Evolutionary conservation across 2,113 vertebrate species (phyloP).

Genomic region (Misgurnus mizolepis): DNA sequence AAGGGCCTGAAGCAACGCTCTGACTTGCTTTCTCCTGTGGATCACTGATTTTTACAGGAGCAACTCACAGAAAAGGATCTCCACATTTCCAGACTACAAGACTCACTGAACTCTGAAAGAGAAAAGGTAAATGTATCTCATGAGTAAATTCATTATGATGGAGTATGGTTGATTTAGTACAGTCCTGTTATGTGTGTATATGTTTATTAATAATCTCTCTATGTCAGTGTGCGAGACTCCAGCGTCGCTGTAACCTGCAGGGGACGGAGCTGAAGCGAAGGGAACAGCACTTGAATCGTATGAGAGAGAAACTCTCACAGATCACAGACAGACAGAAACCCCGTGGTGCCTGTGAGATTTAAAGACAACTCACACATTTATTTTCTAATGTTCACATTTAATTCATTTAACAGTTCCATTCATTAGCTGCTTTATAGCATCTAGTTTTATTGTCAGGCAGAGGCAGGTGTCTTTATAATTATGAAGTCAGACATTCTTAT

Average conservation of each 20-base stretch:
- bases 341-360: constrained; percentile 60
- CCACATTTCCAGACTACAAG: constrained; percentile 66
- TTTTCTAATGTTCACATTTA: neutral
- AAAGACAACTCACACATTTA: no score
- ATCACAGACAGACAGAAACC: constrained; percentile 58
- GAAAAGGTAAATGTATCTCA: constrained; percentile 58
- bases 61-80: constrained; percentile 66
- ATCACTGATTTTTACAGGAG: constrained; percentile 56
- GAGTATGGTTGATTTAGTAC: neutral
- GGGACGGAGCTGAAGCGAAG: constrained; percentile 63
- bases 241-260: constrained; percentile 65
- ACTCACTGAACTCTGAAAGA: constrained; percentile 62
- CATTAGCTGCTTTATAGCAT: no score
- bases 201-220: neutral
- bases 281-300: constrained; percentile 63
- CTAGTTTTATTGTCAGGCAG: no score
- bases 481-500: no score
- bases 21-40: no score
- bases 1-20: no score
- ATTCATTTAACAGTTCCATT: no score
- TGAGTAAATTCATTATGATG: neutral
- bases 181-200: neutral
- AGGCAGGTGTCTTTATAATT: no score
- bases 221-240: constrained; percentile 61
- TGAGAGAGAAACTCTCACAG: constrained; percentile 67